Base-by-base conservation (phyloP, 2,797 vertebrate species). In the Pteropus rufus region DNA sequence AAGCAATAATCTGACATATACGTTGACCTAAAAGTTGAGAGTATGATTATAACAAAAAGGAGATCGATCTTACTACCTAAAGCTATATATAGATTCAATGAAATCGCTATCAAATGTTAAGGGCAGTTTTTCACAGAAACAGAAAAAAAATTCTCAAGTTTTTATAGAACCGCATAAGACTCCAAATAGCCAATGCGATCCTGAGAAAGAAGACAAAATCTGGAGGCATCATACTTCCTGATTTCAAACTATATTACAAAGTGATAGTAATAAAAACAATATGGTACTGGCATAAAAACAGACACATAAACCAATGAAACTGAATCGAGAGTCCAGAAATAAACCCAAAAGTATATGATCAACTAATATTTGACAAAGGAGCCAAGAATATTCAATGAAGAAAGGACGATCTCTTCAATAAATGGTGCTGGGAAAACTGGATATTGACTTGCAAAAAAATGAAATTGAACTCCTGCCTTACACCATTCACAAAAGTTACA, bases 1-100 rank as follows among this genome's bases (percentile, higher is more conserved):
- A 98, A 95, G 97, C 95, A 98, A 97, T 82, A 96, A 96, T 97
- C 96, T 98, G 97, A 97, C 98, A 97, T 87, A 98, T 97, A 96
- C 95, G 70, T 88, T 97, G 97, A 97, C 96, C 97, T 70, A 96
- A 97, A 98, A 73, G 73, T 67, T 96, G 90, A 70, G 39, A 93
- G 16, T 31, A 1, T 90, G 36, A 34, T 73, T 93, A 23, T 46
- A 86, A 58, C 65, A 92, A 54, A 94, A 94, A 89, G 31, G 41
- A 84, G 97, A 97, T 97, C 92, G 97, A 98, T 7, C 2, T 4
- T 77, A 69, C 23, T n/a, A 52, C 16, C 10, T 34, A 76, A 76
- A 92, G 21, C 21, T 31, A 56, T 73, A 29, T 56, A 39, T 39
- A 36, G 41, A 64, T 52, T 65, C 72, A 85, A 21, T 62, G 34